A percentile compares a stretch with the other conserved stretches of the same genome.
Conservation (phyloP, 2,113 vertebrate species). For the Pandion haliaetus region DNA sequence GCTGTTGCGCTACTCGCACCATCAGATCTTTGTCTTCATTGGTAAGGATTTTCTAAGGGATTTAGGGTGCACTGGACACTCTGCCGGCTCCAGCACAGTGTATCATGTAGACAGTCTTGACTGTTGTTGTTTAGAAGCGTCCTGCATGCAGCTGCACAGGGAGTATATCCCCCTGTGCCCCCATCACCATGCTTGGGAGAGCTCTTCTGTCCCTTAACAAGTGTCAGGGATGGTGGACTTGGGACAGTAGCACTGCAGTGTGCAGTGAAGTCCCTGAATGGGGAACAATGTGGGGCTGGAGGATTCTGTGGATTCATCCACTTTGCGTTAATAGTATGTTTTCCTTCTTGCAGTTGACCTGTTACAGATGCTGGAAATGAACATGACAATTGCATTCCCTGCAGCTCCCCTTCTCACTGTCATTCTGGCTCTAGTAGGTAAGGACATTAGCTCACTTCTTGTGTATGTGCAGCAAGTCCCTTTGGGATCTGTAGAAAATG, state of each 20-base stretch:
- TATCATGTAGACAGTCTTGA: rapidly evolving
- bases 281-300: not conserved
- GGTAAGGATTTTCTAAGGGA: conserved; percentile 74
- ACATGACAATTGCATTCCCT: conserved; percentile 98
- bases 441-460: conserved; percentile 21
- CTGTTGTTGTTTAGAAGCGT: not conserved
- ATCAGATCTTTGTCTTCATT: conserved; percentile 98
- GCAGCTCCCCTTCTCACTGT: conserved; percentile 96
- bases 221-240: rapidly evolving
- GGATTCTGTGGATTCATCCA: not conserved
- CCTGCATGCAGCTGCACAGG: not conserved
- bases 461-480: not conserved
- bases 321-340: rapidly evolving
- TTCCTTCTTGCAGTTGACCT: conserved; percentile 86
- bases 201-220: not conserved
- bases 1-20: conserved; percentile 95
- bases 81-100: not conserved
- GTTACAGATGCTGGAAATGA: conserved; percentile 99
- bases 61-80: not conserved
- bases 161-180: not conserved
- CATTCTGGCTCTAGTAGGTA: conserved; percentile 96
- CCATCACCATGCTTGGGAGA: rapidly evolving
- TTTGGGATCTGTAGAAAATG: not conserved
- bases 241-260: too few species aligned
- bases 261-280: not conserved